phyloP scores from a whole-genome alignment of 2,797 vertebrate genomes.

The Masticophis lateralis region DNA sequence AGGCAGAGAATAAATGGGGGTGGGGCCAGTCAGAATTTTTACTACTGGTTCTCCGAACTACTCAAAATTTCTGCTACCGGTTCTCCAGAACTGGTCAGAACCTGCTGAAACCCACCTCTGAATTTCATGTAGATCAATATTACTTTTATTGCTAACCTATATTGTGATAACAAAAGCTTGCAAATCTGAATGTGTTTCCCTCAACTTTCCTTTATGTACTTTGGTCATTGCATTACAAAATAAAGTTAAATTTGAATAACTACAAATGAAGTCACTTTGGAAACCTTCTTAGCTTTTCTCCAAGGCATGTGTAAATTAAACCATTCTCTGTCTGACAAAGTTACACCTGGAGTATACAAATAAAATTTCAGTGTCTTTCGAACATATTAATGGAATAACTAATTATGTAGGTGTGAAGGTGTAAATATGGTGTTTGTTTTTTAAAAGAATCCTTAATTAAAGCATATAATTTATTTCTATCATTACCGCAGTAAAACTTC shows the following conservation, averaged over 20 bases:
- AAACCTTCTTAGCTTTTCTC: not conserved
- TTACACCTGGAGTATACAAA: not conserved
- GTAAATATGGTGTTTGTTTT: not conserved
- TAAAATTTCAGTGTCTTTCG: not conserved
- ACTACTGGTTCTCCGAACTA: no score
- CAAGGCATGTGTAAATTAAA: not conserved
- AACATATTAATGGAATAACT: not conserved
- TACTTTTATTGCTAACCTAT: not conserved
- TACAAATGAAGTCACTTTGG: not conserved
- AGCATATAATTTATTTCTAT: conserved; percentile 6
- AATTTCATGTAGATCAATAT: not conserved
- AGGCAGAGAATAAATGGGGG: no score
- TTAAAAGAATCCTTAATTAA: not conserved
- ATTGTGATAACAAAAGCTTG: not conserved
- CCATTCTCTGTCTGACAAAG: not conserved
- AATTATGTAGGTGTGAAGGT: not conserved
- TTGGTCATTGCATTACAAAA: not conserved
- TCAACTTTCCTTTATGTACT: not conserved
- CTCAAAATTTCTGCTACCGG: no score
- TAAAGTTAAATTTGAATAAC: not conserved
- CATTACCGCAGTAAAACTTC: not conserved
- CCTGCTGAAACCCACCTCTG: no score
- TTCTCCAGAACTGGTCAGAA: no score
- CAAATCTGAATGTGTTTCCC: not conserved
- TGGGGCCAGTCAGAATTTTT: no score